A percentile compares a stretch with the other conserved stretches of the same genome.
These are phyloP conservation scores for Coremacera marginata DNA, from an alignment of 2,888 invertebrate genomes.

Conservation along the genomic window DNA sequence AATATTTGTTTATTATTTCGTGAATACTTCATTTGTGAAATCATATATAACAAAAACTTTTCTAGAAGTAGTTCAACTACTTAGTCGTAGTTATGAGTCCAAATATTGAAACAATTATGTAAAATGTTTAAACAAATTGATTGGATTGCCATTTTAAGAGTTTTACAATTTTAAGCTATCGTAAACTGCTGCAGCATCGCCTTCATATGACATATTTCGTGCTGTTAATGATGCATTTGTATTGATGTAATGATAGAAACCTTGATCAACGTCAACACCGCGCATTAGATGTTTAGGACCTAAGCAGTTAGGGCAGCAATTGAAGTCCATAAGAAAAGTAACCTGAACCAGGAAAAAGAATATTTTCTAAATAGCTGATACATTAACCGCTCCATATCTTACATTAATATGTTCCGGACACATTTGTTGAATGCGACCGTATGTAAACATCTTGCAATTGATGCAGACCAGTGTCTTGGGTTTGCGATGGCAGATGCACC, in stretches of 20 bases:
- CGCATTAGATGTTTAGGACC: slow-evolving; percentile 11
- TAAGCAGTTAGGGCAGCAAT: slow-evolving; percentile 31
- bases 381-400: background rate
- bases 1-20: background rate
- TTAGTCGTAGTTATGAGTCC: background rate
- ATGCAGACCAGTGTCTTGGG: slow-evolving; percentile 27
- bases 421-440: slow-evolving; percentile 20
- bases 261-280: slow-evolving; percentile 19
- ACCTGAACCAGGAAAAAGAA: slow-evolving; percentile 10
- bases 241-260: background rate
- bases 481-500: slow-evolving; percentile 25
- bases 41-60: background rate
- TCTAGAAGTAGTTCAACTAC: slow-evolving; percentile 11
- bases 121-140: background rate
- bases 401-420: slow-evolving; percentile 29
- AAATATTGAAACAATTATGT: background rate
- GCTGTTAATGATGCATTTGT: background rate
- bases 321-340: slow-evolving; percentile 36
- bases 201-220: too few species aligned
- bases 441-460: slow-evolving; percentile 36
- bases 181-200: too few species aligned
- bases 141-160: too few species aligned
- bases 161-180: too few species aligned
- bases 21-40: background rate
- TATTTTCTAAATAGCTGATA: background rate